Evolutionary conservation across 1,140 invertebrate species (phyloP).

Genomic region (Magallana ariakensis): DNA sequence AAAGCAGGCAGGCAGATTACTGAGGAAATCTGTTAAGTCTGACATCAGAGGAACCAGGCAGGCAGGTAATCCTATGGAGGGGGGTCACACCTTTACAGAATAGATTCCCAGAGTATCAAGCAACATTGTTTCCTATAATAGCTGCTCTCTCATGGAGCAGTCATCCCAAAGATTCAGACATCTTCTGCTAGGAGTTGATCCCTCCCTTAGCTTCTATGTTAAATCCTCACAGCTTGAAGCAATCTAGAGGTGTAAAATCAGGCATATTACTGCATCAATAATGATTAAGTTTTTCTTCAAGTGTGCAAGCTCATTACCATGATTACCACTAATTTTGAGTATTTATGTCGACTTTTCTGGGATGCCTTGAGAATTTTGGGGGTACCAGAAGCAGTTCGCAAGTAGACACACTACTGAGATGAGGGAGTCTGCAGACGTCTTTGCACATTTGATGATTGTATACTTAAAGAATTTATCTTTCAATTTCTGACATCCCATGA

Average conservation of each 20-base stretch:
- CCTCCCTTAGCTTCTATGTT: conserved; percentile 30
- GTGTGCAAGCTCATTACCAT: background rate
- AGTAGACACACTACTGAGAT: background rate
- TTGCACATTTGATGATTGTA: conserved; percentile 26
- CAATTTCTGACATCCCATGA: conserved; percentile 30
- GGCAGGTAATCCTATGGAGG: background rate
- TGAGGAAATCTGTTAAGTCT: background rate
- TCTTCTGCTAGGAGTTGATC: background rate
- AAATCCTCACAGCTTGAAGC: conserved; percentile 30
- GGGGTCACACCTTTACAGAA: background rate
- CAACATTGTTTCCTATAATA: conserved; percentile 18
- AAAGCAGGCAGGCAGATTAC: conserved; percentile 9
- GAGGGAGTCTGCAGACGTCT: background rate
- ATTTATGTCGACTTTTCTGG: background rate
- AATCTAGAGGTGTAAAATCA: conserved; percentile 1
- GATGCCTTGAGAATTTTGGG: background rate
- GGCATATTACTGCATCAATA: conserved; percentile 34
- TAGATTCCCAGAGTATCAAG: conserved; percentile 15
- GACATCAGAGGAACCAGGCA: background rate
- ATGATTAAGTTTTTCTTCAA: conserved; percentile 31
- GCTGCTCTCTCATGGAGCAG: conserved; percentile 1
- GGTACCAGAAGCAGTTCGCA: background rate
- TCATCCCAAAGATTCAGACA: conserved; percentile 14
- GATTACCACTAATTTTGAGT: conserved; percentile 23
- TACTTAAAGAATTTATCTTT: conserved; percentile 37